Evolutionary conservation across 2,888 invertebrate species (phyloP), one percentile per base, ranked within the genome.

Genomic region (Protula sp.): DNA sequence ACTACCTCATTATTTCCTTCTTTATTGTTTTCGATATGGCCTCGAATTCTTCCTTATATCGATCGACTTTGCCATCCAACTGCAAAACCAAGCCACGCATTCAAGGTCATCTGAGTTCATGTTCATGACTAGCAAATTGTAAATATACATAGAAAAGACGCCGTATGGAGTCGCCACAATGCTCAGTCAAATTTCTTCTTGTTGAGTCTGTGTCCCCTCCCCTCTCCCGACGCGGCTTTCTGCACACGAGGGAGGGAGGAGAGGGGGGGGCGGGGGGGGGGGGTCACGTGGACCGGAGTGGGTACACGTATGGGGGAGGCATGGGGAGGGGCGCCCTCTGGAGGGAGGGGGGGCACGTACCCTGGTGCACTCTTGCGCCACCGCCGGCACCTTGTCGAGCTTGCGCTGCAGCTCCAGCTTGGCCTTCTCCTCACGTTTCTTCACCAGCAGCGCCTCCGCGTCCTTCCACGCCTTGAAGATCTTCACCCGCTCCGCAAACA

Each of bases 401-500:
- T 94, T 88, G 71, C 92, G 91, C 19, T 91, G 89, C 63, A 94
- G 84, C 76, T 98, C 97, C 50, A 92, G 85, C 76, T 94, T 92
- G 0, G 92, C 91, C 79, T 95, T 95, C 72, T 88, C 88, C 81
- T 99, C 98, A 59, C 97, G 87, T 75, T 97, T 90, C 79, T 94
- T 94, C 24, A 90, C 92, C 65, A 99, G 82, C 83, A 90, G 92
- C 84, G 92, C 88, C 81, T 97, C 94, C 30, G 97, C 92, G 79
- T 94, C 93, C 79, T 99, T 95, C 94, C 98, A 98, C 75, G 90
- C 91, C 82, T 98, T 97, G 83, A 94, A 97, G 22, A 91, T 88
- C 85, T 92, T 87, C 2, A 87, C 87, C 57, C 89, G 82, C 73
- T 89, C 88, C 72, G 85, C 86, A 72, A 89, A 87, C n/a, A 87